A percentile compares a stretch with the other conserved stretches of the same genome.
Evolutionary conservation across 2,797 vertebrate species (phyloP).

Genomic region (Ateles fusciceps): DNA sequence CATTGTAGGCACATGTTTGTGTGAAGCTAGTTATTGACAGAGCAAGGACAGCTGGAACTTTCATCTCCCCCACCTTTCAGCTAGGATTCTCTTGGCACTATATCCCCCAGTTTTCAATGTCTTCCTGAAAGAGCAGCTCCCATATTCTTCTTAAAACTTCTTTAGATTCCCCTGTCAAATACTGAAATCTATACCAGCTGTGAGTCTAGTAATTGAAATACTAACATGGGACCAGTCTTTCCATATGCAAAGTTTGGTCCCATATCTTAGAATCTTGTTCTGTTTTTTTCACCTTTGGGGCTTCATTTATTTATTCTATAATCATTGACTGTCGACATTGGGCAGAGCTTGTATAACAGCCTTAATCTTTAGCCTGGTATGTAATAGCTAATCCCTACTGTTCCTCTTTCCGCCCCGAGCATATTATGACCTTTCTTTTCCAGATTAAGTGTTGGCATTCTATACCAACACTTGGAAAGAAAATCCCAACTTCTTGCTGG

Average conservation of each 20-base stretch:
- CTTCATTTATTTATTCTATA: neutral
- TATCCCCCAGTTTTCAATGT: neutral
- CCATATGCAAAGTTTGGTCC: neutral
- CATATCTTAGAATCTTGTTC: neutral
- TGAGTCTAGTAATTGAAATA: neutral
- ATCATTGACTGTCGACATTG: neutral
- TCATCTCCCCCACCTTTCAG: neutral
- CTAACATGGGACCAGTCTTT: neutral
- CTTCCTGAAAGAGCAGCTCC: neutral
- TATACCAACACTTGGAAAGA: neutral
- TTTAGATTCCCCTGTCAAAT: neutral
- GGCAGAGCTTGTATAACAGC: neutral
- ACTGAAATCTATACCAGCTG: neutral
- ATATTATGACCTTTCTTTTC: slow-evolving; percentile 42
- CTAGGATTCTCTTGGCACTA: neutral
- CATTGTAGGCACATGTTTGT: neutral
- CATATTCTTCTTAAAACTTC: neutral
- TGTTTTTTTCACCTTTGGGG: neutral
- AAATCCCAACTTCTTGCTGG: neutral
- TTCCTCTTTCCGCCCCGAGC: neutral
- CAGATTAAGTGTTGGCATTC: neutral
- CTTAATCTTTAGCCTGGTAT: slow-evolving; percentile 14
- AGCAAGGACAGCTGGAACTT: neutral
- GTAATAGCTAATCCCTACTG: neutral
- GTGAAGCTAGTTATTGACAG: neutral